Conservation (phyloP, 1,140 invertebrate genomes). For the Yoshiicerus persimilis region DNA sequence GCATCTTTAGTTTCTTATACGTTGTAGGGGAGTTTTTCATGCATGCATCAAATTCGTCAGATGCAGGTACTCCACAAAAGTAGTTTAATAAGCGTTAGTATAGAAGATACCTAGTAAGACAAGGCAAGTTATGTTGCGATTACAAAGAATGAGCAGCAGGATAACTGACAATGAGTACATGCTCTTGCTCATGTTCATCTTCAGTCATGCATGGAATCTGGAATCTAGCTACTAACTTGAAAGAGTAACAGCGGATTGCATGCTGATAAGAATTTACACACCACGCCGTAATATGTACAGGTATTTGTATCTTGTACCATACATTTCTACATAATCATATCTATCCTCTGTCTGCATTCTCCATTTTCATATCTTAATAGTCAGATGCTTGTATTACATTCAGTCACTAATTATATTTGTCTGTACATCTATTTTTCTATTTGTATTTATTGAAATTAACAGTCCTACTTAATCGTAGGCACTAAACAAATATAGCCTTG, state of each 20-base stretch:
- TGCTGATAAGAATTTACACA: constrained; percentile 7
- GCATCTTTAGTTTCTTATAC: not conserved
- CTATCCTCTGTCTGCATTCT: not conserved
- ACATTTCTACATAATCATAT: not conserved
- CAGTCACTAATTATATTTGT: not conserved
- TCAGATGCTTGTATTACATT: not conserved
- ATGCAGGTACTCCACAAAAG: not conserved
- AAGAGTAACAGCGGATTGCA: not conserved
- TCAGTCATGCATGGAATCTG: constrained; percentile 7
- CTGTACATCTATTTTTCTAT: not conserved
- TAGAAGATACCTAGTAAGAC: not conserved
- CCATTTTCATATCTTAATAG: not conserved
- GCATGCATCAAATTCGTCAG: not conserved
- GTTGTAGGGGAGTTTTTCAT: too few species aligned
- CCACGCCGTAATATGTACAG: not conserved
- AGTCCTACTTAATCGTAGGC: not conserved
- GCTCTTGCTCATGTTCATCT: constrained; percentile 7
- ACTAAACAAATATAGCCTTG: not conserved
- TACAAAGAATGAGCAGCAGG: too few species aligned
- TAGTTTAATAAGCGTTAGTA: not conserved
- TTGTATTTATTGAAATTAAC: not conserved
- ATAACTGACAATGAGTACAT: not conserved
- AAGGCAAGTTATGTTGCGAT: not conserved
- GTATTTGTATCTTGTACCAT: not conserved
- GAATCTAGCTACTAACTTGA: not conserved